phyloP scores from a whole-genome alignment of 2,888 invertebrate species.

The Hirtodrosophila alboralis region DNA sequence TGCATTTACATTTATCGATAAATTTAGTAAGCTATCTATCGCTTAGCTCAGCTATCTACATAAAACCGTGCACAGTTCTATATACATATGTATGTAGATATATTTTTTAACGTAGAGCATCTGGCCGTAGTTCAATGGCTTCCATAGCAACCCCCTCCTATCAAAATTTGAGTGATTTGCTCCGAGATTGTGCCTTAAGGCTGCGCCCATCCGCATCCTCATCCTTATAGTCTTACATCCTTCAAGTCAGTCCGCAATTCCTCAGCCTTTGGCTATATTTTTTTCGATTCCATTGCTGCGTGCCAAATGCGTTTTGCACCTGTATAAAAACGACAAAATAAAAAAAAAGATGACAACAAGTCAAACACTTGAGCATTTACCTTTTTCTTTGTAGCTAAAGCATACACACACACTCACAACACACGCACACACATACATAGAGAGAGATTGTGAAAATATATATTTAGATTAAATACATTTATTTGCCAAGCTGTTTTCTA shows the following conservation, averaged over 20 bases:
- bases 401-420: constrained; percentile 4
- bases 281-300: constrained; percentile 35
- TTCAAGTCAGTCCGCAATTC: constrained; percentile 9
- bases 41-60: constrained; percentile 28
- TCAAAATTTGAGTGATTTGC: neutral
- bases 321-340: constrained; percentile 36
- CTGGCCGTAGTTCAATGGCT: constrained; percentile 27
- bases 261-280: constrained; percentile 8
- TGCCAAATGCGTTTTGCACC: constrained; percentile 44
- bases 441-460: constrained; percentile 29
- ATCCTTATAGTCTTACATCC: neutral
- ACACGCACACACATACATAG: neutral
- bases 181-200: neutral
- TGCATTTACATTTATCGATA: neutral
- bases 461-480: constrained; percentile 39
- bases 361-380: constrained; percentile 44
- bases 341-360: constrained; percentile 23
- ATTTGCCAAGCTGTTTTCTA: constrained; percentile 56
- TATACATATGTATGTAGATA: constrained; percentile 25
- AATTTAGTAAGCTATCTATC: neutral
- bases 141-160: neutral
- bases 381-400: constrained; percentile 35
- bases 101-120: neutral
- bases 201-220: neutral
- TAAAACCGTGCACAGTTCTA: constrained; percentile 21